phyloP scores from a whole-genome alignment of 2,888 invertebrate species.

The Xanthorhoe designata region DNA sequence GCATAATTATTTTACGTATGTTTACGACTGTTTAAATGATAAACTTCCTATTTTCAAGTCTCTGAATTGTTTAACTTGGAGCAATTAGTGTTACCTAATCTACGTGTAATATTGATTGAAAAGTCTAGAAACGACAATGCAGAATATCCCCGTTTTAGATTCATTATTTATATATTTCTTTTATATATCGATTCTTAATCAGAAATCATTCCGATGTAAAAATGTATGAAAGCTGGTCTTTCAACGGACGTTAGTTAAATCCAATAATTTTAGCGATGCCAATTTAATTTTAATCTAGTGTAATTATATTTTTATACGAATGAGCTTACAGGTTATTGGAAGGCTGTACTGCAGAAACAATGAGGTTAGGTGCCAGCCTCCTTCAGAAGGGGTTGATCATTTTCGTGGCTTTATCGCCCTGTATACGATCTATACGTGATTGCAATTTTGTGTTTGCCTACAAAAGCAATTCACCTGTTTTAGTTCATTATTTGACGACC shows the following conservation, averaged over 20 bases:
- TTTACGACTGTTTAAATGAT: too few relatives aligned
- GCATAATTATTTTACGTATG: too few relatives aligned
- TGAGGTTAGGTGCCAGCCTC: neutral
- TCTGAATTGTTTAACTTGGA: neutral
- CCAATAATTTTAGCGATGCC: constrained; percentile 1
- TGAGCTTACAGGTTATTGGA: constrained; percentile 11
- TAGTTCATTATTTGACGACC: neutral
- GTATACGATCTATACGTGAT: constrained; percentile 6
- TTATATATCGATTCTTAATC: neutral
- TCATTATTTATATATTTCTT: neutral
- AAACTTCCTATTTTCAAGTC: too few relatives aligned
- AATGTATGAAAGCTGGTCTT: constrained; percentile 44
- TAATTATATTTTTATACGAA: constrained; percentile 13
- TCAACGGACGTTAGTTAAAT: constrained; percentile 12
- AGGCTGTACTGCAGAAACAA: neutral
- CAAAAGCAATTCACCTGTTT: neutral
- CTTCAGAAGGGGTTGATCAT: neutral
- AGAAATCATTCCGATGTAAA: constrained; percentile 27
- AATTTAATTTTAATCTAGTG: constrained; percentile 7
- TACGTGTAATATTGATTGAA: too few relatives aligned
- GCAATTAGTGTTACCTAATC: too few relatives aligned
- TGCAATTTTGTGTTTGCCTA: neutral
- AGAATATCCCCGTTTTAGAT: neutral
- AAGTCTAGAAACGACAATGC: neutral
- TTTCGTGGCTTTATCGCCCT: neutral